phyloP scores from a whole-genome alignment of 2,797 vertebrate genomes.

The Onychomys torridus region DNA sequence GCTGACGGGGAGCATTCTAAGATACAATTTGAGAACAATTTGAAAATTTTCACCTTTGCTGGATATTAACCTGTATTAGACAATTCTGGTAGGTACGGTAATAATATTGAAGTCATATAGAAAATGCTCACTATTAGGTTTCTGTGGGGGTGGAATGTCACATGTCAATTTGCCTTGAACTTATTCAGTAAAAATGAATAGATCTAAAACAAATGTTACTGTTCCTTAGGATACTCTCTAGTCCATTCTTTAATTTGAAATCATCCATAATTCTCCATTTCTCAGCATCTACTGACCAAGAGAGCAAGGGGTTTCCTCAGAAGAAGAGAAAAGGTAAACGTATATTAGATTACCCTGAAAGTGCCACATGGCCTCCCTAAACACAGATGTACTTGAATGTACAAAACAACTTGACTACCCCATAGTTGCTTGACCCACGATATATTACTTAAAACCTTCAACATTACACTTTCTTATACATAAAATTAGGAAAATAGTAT shows the following conservation, averaged over 20 bases:
- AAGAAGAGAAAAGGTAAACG: background rate
- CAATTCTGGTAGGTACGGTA: background rate
- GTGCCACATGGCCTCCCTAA: background rate
- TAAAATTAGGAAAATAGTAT: slow-evolving; percentile 28
- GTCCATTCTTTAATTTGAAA: background rate
- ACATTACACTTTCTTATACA: background rate
- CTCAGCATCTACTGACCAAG: background rate
- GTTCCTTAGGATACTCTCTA: background rate
- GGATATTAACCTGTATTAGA: too few species aligned
- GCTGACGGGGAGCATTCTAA: background rate
- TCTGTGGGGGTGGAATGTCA: background rate
- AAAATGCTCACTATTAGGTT: background rate
- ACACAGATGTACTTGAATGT: background rate
- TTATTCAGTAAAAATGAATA: background rate
- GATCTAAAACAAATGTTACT: background rate
- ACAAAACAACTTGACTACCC: background rate
- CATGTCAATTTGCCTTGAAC: background rate
- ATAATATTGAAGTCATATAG: too few species aligned
- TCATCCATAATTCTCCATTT: background rate
- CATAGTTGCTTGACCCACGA: background rate
- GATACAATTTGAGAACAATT: background rate
- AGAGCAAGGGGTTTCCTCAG: background rate
- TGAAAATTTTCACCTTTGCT: background rate
- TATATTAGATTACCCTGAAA: background rate
- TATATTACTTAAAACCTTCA: background rate